These are phyloP conservation scores for Liasis olivaceus DNA, from an alignment of 2,797 vertebrate genomes.

Conservation along the genomic window DNA sequence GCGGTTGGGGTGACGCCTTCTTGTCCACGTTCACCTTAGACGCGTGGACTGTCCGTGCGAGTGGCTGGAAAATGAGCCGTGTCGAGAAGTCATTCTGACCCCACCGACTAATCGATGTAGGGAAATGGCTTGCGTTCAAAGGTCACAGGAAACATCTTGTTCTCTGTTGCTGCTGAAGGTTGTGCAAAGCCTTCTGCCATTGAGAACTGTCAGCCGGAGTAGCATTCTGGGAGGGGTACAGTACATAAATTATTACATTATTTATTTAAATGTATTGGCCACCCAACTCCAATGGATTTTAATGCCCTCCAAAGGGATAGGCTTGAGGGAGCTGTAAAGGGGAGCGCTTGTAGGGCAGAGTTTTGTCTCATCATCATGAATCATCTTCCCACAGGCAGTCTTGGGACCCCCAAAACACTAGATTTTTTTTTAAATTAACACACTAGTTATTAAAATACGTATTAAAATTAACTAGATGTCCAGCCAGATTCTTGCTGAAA, in stretches of 20 bases:
- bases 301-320: not conserved
- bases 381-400: too few species aligned
- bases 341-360: not conserved
- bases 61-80: not conserved
- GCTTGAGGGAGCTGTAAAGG: not conserved
- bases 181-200: not conserved
- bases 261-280: not conserved
- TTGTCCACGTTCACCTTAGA: not conserved
- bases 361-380: not conserved
- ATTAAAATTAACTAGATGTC: not conserved
- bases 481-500: not conserved
- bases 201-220: not conserved
- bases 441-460: not conserved
- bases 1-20: not conserved
- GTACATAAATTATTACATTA: not conserved
- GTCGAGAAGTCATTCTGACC: too few species aligned
- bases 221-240: too few species aligned
- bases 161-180: not conserved
- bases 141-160: not conserved
- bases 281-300: not conserved
- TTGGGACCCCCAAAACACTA: not conserved
- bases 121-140: not conserved
- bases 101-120: not conserved
- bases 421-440: not conserved
- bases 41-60: not conserved